These are phyloP conservation scores for Hystrix brachyura DNA, from an alignment of 2,113 vertebrate species.

Conservation along the genomic window DNA sequence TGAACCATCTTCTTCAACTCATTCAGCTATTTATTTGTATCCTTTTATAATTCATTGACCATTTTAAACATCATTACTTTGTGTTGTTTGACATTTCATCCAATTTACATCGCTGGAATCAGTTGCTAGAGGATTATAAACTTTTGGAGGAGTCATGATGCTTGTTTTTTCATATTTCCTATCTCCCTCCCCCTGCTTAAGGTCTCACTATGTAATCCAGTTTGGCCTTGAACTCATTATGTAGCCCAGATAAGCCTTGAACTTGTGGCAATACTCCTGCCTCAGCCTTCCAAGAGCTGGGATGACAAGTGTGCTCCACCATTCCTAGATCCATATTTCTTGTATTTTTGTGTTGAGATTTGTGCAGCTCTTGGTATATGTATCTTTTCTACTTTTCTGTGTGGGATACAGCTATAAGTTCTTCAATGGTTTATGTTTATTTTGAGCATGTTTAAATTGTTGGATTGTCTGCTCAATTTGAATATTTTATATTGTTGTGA, in stretches of 20 bases:
- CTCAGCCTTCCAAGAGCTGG: neutral
- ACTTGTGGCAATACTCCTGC: neutral
- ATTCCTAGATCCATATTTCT: neutral
- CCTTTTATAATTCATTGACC: neutral
- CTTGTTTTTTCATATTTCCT: neutral
- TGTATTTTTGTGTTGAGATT: neutral
- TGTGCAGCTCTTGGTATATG: neutral
- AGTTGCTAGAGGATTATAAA: neutral
- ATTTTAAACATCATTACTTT: neutral
- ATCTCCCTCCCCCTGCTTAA: neutral
- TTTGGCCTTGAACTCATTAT: neutral
- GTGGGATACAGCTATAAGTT: neutral
- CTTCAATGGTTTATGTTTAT: neutral
- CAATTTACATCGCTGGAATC: neutral
- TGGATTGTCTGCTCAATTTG: neutral
- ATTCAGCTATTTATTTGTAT: neutral
- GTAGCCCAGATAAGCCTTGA: neutral
- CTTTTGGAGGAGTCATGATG: neutral
- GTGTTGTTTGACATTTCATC: neutral
- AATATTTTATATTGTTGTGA: neutral
- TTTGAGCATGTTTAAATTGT: neutral
- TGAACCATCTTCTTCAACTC: neutral
- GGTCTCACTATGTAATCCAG: neutral
- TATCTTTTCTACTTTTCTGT: no score
- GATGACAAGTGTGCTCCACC: neutral